Conservation (phyloP, 2,113 vertebrate species). For the Lophura nycthemera region DNA sequence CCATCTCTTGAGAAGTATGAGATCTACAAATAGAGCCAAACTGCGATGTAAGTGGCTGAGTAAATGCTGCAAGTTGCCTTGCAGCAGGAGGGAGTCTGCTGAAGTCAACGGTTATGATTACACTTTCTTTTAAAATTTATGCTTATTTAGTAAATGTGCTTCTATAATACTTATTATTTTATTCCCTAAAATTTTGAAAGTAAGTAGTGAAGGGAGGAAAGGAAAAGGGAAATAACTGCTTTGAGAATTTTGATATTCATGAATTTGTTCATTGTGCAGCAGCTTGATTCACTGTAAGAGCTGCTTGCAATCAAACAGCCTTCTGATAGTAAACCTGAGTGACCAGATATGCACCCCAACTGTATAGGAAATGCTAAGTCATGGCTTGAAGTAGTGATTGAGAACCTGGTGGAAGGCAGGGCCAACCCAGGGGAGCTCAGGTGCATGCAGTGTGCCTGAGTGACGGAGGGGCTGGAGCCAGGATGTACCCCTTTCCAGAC, state of each 20-base stretch:
- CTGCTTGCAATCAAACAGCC: neutral
- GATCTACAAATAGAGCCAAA: neutral
- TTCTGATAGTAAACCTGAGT: neutral
- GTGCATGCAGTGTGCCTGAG: too few species aligned
- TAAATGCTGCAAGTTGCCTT: neutral
- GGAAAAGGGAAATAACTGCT: neutral
- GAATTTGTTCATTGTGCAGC: neutral
- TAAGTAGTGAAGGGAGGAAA: neutral
- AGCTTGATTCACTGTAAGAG: neutral
- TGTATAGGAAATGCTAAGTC: too few species aligned
- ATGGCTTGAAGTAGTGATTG: too few species aligned
- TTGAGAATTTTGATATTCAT: neutral
- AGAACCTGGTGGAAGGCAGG: too few species aligned
- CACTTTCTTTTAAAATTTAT: neutral
- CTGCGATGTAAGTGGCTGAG: accelerated
- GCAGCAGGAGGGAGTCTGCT: accelerated
- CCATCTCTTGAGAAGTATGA: neutral
- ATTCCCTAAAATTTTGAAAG: neutral
- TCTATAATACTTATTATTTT: neutral
- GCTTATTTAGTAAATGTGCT: neutral
- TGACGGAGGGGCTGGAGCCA: too few species aligned
- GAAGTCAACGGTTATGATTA: neutral
- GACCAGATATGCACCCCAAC: neutral
- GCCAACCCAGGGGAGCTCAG: too few species aligned
- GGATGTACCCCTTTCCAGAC: too few species aligned